Evolutionary conservation across 2,888 invertebrate species (phyloP).

Genomic region (Andrena haemorrhoa): DNA sequence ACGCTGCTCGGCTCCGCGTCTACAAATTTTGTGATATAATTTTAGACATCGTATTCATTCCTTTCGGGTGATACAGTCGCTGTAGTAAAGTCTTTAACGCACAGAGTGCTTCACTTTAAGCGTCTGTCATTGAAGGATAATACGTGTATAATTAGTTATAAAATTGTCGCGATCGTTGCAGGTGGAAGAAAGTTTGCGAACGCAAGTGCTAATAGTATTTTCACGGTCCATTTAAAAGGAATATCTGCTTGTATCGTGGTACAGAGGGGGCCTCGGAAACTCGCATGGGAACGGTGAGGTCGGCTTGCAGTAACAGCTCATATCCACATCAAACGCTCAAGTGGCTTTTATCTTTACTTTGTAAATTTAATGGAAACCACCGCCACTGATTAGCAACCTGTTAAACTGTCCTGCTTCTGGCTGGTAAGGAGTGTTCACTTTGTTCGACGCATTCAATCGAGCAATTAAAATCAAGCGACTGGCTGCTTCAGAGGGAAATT

Average conservation of each 20-base stretch:
- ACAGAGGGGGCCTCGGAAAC: conserved; percentile 11
- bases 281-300: conserved; percentile 23
- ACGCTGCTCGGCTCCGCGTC: conserved; percentile 22
- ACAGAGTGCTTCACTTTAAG: not conserved
- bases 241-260: not conserved
- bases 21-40: conserved; percentile 53
- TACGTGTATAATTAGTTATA: not conserved
- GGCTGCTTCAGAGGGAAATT: not conserved
- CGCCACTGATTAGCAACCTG: conserved; percentile 10
- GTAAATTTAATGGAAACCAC: conserved; percentile 54
- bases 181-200: not conserved
- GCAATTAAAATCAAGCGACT: conserved; percentile 24
- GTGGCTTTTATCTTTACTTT: conserved; percentile 34
- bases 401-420: conserved; percentile 29
- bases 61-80: not conserved
- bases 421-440: conserved; percentile 35
- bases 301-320: conserved; percentile 47
- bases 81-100: not conserved
- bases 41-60: conserved; percentile 7
- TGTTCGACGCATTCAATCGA: conserved; percentile 17
- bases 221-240: conserved; percentile 6
- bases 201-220: not conserved
- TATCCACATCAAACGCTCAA: conserved; percentile 63
- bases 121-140: not conserved
- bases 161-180: not conserved